These are phyloP conservation scores for Neoaliturus tenellus DNA, from an alignment of 2,888 invertebrate genomes.

Conservation along the genomic window DNA sequence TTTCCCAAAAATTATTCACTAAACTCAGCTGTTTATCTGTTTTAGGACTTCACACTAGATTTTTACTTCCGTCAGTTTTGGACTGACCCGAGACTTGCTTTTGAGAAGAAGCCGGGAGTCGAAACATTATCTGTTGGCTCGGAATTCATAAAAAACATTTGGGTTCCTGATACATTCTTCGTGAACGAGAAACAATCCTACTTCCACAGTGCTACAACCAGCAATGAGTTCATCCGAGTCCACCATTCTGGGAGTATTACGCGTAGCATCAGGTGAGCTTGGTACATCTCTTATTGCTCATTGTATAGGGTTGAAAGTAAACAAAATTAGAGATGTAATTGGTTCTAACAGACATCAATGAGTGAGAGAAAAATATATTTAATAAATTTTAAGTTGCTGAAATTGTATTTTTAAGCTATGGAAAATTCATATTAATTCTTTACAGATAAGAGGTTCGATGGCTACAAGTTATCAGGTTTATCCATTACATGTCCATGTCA, in stretches of 20 bases:
- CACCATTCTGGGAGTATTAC: conserved; percentile 96
- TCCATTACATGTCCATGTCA: too few species aligned
- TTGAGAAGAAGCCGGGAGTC: conserved; percentile 91
- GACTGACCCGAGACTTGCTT: conserved; percentile 97
- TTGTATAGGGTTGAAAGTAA: too few species aligned
- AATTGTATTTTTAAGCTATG: too few species aligned
- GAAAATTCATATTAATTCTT: too few species aligned
- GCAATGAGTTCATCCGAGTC: conserved; percentile 99
- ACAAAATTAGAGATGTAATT: too few species aligned
- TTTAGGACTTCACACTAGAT: conserved; percentile 97
- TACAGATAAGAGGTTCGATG: too few species aligned
- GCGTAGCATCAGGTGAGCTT: conserved; percentile 93
- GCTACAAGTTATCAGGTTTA: too few species aligned
- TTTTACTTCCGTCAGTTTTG: conserved; percentile 99
- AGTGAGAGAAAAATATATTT: too few species aligned
- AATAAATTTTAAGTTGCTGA: too few species aligned
- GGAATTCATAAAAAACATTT: conserved; percentile 98
- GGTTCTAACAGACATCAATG: too few species aligned
- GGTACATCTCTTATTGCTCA: too few species aligned
- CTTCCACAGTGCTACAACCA: conserved; percentile 99
- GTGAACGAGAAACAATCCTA: conserved; percentile 99
- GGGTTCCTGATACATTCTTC: conserved; percentile 99
- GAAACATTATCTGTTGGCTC: conserved; percentile 95
- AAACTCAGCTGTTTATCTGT: neutral
- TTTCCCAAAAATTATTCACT: too few species aligned